Evolutionary conservation across 2,113 vertebrate genomes (phyloP), one percentile per base, ranked within the genome.

Genomic region (Todiramphus saurophagus): DNA sequence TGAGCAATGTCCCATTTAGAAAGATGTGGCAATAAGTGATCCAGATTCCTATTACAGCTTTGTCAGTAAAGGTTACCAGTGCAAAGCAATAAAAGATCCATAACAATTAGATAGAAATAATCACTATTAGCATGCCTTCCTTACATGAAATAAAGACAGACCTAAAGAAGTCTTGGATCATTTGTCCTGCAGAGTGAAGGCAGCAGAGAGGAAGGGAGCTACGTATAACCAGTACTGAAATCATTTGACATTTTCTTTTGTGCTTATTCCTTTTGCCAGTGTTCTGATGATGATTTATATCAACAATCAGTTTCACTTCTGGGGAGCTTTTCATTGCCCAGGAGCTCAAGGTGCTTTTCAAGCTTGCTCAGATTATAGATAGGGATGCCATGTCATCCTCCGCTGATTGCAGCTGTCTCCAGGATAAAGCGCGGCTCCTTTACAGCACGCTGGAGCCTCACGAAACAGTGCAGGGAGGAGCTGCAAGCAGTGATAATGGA

Each of bases 331-430:
- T 76, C 77, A 43, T 46, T 68, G 69, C 41, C 48, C 30, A 67
- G 89, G 74, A 89, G 4, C 44, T 95, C 92, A 97, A 95, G 94
- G 96, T 97, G 95, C 86, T 97, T 96, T 96, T 94, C 92, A 94
- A 55, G 89, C 92, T 89, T 85, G 74, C 74, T 76, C 41, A 56
- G 44, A 17, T 84, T 87, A 73, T 53, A 56, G 70, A 76, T 46
- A 58, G 69, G 80, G 75, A 24, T 83, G 58, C 70, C 0, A 0
- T 75, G 64, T 73, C 85, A 84, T 9, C 59, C 64, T 5, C 67
- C 2, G 2, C 73, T 64, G 74, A 50, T 46, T 64, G 66, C 58
- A 69, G 66, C 66, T 82, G 91, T 73, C 81, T 46, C n/a, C 0
- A 1, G 80, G 15, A 69, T 69, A 44, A 70, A 79, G 67, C 60